Base-by-base conservation (phyloP, 2,888 invertebrate genomes). In the Tupiocoris notatus region DNA sequence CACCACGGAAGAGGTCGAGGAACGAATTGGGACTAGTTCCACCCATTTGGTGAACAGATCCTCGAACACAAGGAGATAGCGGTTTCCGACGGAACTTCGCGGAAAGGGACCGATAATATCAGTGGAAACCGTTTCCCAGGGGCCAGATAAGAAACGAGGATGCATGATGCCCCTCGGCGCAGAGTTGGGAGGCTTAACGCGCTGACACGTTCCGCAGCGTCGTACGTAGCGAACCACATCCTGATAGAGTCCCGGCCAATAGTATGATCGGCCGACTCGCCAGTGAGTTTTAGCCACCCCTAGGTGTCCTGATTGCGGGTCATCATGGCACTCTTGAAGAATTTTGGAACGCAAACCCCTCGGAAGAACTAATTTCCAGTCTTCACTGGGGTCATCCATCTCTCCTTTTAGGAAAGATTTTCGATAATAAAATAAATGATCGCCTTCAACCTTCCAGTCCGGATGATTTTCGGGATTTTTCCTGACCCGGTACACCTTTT, bases 111-210 rank as follows among this genome's bases (percentile, higher is more conserved):
- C 67, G 6, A 17, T 18, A 21, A 67, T 67, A 20, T 67, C 67
- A 1, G 56, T 67, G 1, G 67, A 67, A 3, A 67, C 73, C 76
- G 78, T 75, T 70, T 79, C 68, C 77, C 78, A 74, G 75, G 76
- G 63, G 75, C 75, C 77, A 67, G 79, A 76, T n/a, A 62, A 22
- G 56, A 25, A 75, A 2, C 66, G 22, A 24, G 75, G 66, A 7
- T 56, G 63, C 63, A 73, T 73, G 16, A 73, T 6, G 1, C 73
- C 73, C 16, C 54, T 1, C 0, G 61, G 73, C 1, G 63, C 16
- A 6, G 63, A 62, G 20, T 73, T 73, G 20, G 17, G 62, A 16
- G 54, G 62, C 54, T 73, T 73, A 6, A 25, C 22, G 1, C 21
- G 24, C 20, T 9, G 16, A 16, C 67, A 67, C 2, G 22, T 22